Base-by-base conservation (phyloP, 1,140 invertebrate species). In the Tachypleus tridentatus region DNA sequence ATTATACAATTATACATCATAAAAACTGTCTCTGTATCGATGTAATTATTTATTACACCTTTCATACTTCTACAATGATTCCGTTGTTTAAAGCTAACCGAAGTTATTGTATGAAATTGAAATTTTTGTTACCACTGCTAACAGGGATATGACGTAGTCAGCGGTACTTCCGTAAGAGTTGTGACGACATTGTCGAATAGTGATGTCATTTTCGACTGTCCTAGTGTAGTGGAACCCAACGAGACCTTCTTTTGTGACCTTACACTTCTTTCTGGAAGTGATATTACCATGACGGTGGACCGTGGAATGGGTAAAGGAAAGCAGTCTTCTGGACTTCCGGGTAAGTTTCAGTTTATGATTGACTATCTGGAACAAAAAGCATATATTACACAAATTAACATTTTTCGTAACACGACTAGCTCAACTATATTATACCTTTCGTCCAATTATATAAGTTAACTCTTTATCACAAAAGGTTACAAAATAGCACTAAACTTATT, bases 181-280 rank as follows among this genome's bases (percentile, higher is more conserved):
- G 64, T 64, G 11, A 62, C 64, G 9, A 64, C 51, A 58, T 58
- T 72, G 49, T 52, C 64, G 53, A 60, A 70, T 57, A 52, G 67
- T 49, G 63, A 64, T 57, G 61, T 72, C 52, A 54, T 52, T 1
- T 71, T 72, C 9, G 62, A 62, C 10, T 72, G 71, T 60, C 67
- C 69, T 47, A 53, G 61, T 47, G 67, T 72, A 10, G 67, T 72
- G n/a, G 70, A 72, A 58, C 71, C 71, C 5, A 67, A 64, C 54
- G 69, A 70, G 52, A 29, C 60, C 50, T 65, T 67, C 4, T 63
- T 60, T n/a, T 72, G 71, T 56, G 70, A 70, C 51, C 57, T 70
- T 5, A 67, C 67, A 1, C 53, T 67, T 4, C 58, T 61, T 5
- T 65, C 57, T 48, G 71, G 71, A 9, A 66, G 64, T 29, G 58